phyloP scores from a whole-genome alignment of 30 jellyfish, hydroid and myxozoan species.

The Cassiopea andromeda region DNA sequence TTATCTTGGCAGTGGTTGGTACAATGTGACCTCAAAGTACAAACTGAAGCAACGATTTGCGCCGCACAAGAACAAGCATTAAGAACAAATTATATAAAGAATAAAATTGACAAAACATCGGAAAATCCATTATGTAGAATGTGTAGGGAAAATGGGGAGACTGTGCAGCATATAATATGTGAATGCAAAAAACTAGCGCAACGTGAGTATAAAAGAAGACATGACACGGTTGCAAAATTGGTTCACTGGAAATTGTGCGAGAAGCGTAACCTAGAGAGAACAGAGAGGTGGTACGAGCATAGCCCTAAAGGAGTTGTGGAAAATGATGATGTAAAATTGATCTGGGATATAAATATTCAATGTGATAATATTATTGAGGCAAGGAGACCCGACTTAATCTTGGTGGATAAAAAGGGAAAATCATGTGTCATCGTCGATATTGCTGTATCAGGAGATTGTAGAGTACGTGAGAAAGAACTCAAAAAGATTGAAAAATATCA shows the following conservation, averaged over 20 bases:
- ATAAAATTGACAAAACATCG: not conserved
- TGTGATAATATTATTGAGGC: conserved; percentile 14
- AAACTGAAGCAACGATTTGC: conserved; percentile 8
- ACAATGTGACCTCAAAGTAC: conserved; percentile 11
- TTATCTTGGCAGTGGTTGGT: conserved; percentile 1
- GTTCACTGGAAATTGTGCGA: too few species aligned
- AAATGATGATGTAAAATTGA: not conserved
- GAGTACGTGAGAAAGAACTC: not conserved
- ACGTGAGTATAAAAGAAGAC: not conserved
- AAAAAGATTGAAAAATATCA: conserved; percentile 13
- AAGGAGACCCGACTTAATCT: conserved; percentile 2
- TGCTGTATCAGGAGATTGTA: conserved; percentile 18
- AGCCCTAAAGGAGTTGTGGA: not conserved
- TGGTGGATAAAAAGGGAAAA: not conserved
- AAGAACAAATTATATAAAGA: conserved; percentile 3
- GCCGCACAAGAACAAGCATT: conserved; percentile 30
- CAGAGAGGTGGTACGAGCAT: too few species aligned
- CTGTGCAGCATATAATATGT: conserved; percentile 9
- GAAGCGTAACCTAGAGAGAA: too few species aligned
- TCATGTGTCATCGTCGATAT: not conserved
- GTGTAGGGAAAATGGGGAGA: conserved; percentile 30
- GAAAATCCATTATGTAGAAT: not conserved
- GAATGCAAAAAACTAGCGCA: conserved; percentile 16
- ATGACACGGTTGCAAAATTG: not conserved
- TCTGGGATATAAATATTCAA: not conserved